A percentile compares a stretch with the other conserved stretches of the same genome.
Evolutionary conservation across 2,113 vertebrate genomes (phyloP).

Genomic region (Lontra canadensis): DNA sequence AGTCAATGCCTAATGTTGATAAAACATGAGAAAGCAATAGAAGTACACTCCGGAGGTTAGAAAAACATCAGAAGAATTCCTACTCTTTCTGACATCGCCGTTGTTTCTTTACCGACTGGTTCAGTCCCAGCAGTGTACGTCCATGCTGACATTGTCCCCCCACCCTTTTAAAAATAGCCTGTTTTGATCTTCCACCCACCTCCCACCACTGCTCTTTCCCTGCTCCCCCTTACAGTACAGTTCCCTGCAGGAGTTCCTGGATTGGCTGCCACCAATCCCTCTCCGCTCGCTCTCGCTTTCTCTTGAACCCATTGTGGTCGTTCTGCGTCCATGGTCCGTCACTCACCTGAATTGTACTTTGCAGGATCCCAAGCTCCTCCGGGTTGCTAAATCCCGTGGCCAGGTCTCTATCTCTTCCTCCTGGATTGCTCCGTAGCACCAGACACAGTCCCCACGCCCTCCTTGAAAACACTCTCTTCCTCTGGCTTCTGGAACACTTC

Average conservation of each 20-base stretch:
- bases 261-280: neutral
- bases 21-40: neutral
- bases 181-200: neutral
- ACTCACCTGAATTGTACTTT: neutral
- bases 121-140: neutral
- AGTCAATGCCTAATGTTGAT: neutral
- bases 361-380: neutral
- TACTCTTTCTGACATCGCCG: neutral
- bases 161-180: neutral
- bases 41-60: neutral
- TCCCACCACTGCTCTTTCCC: neutral
- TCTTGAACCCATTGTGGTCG: neutral
- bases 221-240: neutral
- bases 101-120: neutral
- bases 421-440: fast-evolving
- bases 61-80: neutral
- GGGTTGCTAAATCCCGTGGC: neutral
- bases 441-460: neutral
- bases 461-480: neutral
- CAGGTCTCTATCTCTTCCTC: neutral
- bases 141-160: neutral
- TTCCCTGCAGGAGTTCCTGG: neutral
- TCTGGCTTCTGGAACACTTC: neutral
- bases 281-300: neutral
- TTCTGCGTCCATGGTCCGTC: neutral